Conservation (phyloP, 2,797 vertebrate genomes). For the Alcedo quadribrachys region DNA sequence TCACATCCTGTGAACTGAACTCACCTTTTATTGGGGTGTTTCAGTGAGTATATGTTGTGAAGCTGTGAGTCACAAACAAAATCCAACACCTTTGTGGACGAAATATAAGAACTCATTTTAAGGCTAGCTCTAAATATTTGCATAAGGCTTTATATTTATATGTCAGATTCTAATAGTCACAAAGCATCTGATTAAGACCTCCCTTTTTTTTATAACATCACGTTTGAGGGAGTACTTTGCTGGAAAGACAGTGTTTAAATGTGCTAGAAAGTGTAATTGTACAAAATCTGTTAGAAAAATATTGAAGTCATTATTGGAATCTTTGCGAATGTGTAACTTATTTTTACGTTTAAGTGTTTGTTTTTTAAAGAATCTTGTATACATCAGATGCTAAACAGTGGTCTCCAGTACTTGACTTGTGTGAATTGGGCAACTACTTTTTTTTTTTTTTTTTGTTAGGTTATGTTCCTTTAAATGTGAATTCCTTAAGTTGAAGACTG, state of each 20-base stretch:
- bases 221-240: background rate
- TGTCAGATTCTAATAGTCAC: background rate
- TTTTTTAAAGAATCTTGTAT: background rate
- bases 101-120: background rate
- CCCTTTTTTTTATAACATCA: background rate
- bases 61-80: background rate
- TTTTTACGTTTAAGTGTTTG: accelerated
- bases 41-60: background rate
- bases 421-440: background rate
- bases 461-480: background rate
- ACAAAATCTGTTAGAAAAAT: background rate
- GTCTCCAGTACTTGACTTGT: background rate
- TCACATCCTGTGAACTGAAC: background rate
- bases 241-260: background rate
- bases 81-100: no score
- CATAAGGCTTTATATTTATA: accelerated
- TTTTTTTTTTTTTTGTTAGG: background rate
- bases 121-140: background rate
- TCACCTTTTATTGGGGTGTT: background rate
- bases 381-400: background rate
- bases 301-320: background rate
- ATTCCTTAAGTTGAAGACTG: background rate
- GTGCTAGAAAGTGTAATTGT: background rate
- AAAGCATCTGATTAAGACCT: background rate
- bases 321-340: background rate